A percentile compares a stretch with the other conserved stretches of the same genome.
Evolutionary conservation across 2,797 vertebrate species (phyloP).

Genomic region (Halcyon badia): DNA sequence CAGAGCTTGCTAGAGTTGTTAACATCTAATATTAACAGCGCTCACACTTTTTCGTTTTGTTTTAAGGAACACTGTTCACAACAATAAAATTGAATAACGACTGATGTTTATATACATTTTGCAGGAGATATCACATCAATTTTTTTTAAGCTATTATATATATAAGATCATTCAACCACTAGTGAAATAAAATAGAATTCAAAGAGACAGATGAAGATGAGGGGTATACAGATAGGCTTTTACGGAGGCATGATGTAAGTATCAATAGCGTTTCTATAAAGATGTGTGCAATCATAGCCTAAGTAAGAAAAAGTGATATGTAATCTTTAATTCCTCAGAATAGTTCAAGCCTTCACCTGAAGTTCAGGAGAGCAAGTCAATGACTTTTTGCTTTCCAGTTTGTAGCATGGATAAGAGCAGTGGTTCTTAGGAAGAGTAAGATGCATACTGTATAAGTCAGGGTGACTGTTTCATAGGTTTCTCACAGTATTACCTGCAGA

Average conservation of each 20-base stretch:
- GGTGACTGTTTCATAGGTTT: neutral
- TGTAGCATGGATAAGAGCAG: neutral
- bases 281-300: neutral
- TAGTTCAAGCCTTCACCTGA: neutral
- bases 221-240: neutral
- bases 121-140: neutral
- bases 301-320: neutral
- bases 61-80: neutral
- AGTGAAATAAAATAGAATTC: neutral
- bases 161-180: neutral
- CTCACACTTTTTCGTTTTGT: neutral
- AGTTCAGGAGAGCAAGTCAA: neutral
- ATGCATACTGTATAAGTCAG: neutral
- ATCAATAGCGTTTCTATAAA: neutral
- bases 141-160: neutral
- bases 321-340: neutral
- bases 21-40: neutral
- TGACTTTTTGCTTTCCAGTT: neutral
- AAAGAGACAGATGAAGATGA: neutral
- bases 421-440: neutral
- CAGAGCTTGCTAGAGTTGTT: neutral
- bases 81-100: neutral
- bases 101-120: neutral
- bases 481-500: neutral
- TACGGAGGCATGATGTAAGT: neutral